Base-by-base conservation (phyloP, 2,113 vertebrate genomes). In the Indicator maculatus region DNA sequence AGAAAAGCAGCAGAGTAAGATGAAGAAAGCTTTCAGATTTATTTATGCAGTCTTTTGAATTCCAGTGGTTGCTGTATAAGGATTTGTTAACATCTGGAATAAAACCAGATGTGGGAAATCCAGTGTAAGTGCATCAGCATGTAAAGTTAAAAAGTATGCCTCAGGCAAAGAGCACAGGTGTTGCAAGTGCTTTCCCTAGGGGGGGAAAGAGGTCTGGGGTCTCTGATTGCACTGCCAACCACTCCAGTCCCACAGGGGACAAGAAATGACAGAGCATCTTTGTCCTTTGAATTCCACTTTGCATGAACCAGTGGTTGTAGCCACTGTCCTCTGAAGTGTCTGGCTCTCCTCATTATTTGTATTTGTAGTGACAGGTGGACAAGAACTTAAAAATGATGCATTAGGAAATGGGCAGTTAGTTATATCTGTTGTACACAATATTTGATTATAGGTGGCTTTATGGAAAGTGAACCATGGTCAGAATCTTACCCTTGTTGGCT, bases 21-120 rank as follows among this genome's bases (percentile, higher is more conserved):
- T 8, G 44, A 15, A 17, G 28, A 75, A 93, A 85, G 31, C 80
- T 79, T 96, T 87, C 20, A 84, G 89, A 94, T 95, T 74, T 90
- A 84, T 86, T 95, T 36, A 33, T 16, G 3, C 16, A 6, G 30
- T 44, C 60, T 59, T 89, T 65, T 28, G 91, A 60, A 83, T 80
- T 67, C 45, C 93, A 79, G 39, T 24, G 86, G 20, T 21, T 30
- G 44, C 11, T 38, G 17, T 45, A 20, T 9, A 60, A 45, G 39
- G 73, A 79, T 71, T 82, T 52, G 18, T 64, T 66, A 80, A 71
- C 64, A 47, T 41, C 47, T 86, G 53, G 30, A 60, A 72, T 67
- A 67, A 86, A 88, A 64, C 0, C 21, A 75, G 65, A 30, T 55
- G n/a, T 6, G 63, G 33, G 12, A 76, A 89, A 36, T 38, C 33